Percentiles rank a stretch among this genome's conserved stretches.
Evolutionary conservation across 2,797 vertebrate genomes (phyloP).

Genomic region (Phoxinus dragarum): DNA sequence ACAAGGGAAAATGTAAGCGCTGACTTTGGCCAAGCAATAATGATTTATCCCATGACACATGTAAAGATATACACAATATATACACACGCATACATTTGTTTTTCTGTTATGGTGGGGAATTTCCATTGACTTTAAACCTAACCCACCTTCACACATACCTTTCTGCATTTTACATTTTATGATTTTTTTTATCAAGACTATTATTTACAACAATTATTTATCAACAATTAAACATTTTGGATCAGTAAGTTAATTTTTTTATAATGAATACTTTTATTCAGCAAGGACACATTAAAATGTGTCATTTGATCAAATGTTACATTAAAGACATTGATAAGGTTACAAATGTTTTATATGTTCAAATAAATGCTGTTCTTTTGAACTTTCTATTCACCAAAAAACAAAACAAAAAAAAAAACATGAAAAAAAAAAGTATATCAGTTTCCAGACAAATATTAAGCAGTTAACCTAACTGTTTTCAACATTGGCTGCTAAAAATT

Average conservation of each 20-base stretch:
- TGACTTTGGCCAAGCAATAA: conserved; percentile 54
- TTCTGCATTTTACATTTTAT: background rate
- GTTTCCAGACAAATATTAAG: conserved; percentile 1
- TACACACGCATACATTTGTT: background rate
- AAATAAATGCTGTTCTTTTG: background rate
- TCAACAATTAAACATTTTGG: background rate
- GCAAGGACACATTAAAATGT: background rate
- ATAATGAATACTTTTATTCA: background rate
- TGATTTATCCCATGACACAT: conserved; percentile 50
- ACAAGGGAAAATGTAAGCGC: conserved; percentile 47
- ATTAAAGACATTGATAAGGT: background rate
- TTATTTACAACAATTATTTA: background rate
- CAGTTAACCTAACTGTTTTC: background rate
- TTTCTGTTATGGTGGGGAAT: background rate
- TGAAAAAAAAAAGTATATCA: background rate
- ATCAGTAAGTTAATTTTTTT: background rate
- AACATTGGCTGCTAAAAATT: background rate
- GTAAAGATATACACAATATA: conserved; percentile 37
- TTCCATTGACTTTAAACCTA: background rate
- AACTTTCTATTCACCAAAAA: background rate
- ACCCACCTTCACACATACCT: background rate
- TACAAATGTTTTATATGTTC: background rate
- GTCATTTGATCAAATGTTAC: background rate
- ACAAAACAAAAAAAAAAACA: no score
- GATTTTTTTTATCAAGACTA: background rate